phyloP scores from a whole-genome alignment of 2,888 invertebrate genomes.

The Polietes domitor region DNA sequence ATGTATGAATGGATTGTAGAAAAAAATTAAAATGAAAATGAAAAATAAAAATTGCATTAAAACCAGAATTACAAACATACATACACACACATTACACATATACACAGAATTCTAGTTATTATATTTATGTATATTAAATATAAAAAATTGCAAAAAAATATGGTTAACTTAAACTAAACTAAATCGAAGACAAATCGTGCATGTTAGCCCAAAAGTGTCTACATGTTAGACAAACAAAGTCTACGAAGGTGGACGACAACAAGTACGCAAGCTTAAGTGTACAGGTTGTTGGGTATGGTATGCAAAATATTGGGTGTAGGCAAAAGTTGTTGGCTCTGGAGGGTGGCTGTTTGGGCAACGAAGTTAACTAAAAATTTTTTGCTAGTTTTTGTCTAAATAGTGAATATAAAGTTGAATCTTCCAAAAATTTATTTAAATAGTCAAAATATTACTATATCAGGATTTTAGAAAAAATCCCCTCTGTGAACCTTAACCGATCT shows the following conservation, averaged over 20 bases:
- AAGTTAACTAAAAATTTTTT: too few species aligned
- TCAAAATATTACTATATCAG: too few species aligned
- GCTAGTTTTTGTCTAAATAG: too few species aligned
- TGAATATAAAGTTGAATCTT: too few species aligned
- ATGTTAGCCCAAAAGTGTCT: background rate
- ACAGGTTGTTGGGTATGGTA: background rate
- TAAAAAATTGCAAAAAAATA: background rate
- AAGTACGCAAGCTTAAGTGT: background rate
- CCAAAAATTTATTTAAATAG: too few species aligned
- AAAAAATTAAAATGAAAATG: background rate
- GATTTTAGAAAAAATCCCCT: too few species aligned
- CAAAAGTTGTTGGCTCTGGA: background rate
- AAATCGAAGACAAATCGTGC: conserved; percentile 32
- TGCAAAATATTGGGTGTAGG: conserved; percentile 12
- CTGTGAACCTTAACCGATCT: too few species aligned
- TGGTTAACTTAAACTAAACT: conserved; percentile 34
- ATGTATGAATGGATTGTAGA: too few species aligned
- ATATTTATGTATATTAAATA: background rate
- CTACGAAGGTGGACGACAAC: conserved; percentile 25
- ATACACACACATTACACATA: conserved; percentile 2
- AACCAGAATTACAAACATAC: conserved; percentile 25
- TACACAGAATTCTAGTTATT: conserved; percentile 10
- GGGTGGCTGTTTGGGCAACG: background rate
- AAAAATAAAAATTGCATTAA: conserved; percentile 26
- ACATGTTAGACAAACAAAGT: background rate